These are phyloP conservation scores for Tyrannus savana DNA, from an alignment of 2,113 vertebrate species.

Conservation along the genomic window DNA sequence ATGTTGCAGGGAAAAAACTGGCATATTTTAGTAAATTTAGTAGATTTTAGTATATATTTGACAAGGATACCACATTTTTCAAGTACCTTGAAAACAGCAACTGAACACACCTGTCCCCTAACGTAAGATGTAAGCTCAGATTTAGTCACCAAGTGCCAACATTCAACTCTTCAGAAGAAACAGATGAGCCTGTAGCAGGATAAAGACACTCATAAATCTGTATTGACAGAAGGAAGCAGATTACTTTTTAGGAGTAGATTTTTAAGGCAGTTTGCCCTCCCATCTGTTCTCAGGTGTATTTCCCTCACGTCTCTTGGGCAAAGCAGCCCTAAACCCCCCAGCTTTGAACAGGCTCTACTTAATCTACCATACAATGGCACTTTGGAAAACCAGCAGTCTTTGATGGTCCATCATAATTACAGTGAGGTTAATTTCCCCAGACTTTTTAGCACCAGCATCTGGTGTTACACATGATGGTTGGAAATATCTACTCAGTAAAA, in stretches of 20 bases:
- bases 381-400: not conserved
- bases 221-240: slow-evolving; percentile 6
- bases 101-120: not conserved
- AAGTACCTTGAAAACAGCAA: not conserved
- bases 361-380: not conserved
- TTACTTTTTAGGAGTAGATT: not conserved
- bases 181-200: not conserved
- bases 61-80: not conserved
- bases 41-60: not conserved
- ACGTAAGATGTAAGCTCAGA: not conserved
- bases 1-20: not conserved
- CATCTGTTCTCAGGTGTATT: not conserved
- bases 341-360: not conserved
- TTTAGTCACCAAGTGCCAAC: not conserved
- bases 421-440: not conserved
- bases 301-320: not conserved
- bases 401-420: not conserved
- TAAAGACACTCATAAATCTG: not conserved
- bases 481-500: not conserved
- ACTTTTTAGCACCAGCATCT: not conserved
- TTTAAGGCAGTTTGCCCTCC: not conserved
- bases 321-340: not conserved
- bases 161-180: not conserved
- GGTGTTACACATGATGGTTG: not conserved
- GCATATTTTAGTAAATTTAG: not conserved